Conservation (phyloP, 2,888 invertebrate genomes). For the Blomia tropicalis region DNA sequence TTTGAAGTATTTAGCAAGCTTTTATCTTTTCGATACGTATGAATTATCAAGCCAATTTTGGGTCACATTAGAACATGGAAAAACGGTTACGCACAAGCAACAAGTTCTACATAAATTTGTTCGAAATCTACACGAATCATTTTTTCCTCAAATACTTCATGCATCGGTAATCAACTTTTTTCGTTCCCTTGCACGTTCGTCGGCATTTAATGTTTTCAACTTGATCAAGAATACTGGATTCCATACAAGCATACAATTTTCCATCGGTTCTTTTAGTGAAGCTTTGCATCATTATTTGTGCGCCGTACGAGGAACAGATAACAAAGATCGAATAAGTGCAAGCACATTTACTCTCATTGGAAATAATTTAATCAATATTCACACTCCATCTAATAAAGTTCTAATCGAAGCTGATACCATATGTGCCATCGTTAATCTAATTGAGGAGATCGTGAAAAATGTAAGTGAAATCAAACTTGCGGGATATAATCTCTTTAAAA, state of each 20-base stretch:
- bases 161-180: conserved; percentile 24
- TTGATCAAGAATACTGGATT: conserved; percentile 18
- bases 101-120: conserved; percentile 24
- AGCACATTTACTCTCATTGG: neutral
- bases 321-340: conserved; percentile 20
- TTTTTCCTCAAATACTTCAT: conserved; percentile 26
- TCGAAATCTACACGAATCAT: conserved; percentile 23
- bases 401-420: conserved; percentile 18
- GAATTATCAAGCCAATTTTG: conserved; percentile 21
- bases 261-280: conserved; percentile 22
- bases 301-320: conserved; percentile 21
- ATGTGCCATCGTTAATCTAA: conserved; percentile 21
- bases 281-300: conserved; percentile 20
- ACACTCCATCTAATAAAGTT: neutral
- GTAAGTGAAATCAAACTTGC: neutral
- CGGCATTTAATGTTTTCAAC: conserved; percentile 26
- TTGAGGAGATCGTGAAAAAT: conserved; percentile 22
- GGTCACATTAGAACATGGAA: conserved; percentile 21
- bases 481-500: neutral
- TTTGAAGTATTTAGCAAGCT: conserved; percentile 44
- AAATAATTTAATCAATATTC: neutral
- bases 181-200: conserved; percentile 18
- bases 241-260: conserved; percentile 21
- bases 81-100: neutral
- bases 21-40: conserved; percentile 22